A percentile compares a stretch with the other conserved stretches of the same genome.
Conservation (phyloP, 2,113 vertebrate species). For the Elgaria multicarinata region DNA sequence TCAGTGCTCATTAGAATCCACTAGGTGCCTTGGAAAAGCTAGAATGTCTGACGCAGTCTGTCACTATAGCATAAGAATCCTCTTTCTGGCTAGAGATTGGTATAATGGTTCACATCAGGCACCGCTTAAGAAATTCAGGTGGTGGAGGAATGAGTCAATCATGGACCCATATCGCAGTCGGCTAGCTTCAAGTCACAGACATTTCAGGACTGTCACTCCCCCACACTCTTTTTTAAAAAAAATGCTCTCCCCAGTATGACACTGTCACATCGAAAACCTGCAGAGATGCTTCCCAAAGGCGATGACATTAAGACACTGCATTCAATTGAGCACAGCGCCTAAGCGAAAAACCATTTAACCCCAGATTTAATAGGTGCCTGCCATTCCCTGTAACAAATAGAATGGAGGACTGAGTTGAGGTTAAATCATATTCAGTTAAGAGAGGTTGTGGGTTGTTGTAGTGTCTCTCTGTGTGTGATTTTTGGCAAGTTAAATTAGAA, state of each 20-base stretch:
- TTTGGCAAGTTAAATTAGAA: conserved; percentile 30
- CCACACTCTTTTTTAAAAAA: background rate
- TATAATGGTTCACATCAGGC: background rate
- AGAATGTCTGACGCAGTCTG: background rate
- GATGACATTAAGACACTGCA: conserved; percentile 13
- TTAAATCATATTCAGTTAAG: conserved; percentile 40
- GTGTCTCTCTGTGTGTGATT: background rate
- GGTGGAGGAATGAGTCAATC: background rate
- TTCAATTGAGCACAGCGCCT: conserved; percentile 27
- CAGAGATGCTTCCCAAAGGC: background rate
- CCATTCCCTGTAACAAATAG: conserved; percentile 14
- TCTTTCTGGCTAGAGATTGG: background rate
- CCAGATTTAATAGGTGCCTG: conserved; percentile 29
- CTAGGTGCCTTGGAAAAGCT: background rate
- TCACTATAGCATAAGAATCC: background rate
- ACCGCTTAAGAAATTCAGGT: background rate
- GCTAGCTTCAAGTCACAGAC: background rate
- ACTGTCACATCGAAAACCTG: background rate
- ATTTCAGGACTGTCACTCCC: conserved; percentile 19
- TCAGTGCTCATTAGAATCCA: background rate
- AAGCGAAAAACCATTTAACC: conserved; percentile 25
- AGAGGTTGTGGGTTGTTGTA: background rate
- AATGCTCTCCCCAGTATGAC: background rate
- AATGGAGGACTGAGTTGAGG: conserved; percentile 2
- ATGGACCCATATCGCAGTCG: background rate